Base-by-base conservation (phyloP, 2,888 invertebrate genomes). In the Ochropleura leucogaster region DNA sequence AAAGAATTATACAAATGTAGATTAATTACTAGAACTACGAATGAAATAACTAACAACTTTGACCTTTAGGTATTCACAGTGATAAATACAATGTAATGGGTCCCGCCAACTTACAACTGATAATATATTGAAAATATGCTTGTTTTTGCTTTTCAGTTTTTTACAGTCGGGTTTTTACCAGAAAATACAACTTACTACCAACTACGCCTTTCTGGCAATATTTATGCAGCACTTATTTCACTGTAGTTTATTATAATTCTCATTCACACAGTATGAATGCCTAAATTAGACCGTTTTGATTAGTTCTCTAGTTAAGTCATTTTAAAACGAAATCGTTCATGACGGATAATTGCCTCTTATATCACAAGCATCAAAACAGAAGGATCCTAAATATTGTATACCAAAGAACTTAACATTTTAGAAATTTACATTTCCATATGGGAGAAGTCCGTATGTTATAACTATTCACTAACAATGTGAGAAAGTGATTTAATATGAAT, bases 401-500 rank as follows among this genome's bases (percentile, higher is more conserved):
- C 68, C 59, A 79, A 60, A 65, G 69, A 77, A 60, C 71, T 70
- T 66, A 2, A 72, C 66, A 60, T 75, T 76, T 88, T 87, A 87
- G 87, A 87, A 87, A 87, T 77, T 69, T 64, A 16, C 40, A 87
- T 87, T 87, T 77, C 60, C 87, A 87, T 87, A 81, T 80, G 74
- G 57, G 72, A 82, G 70, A 85, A 74, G 64, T 44, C 55, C 71
- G 77, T 79, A 74, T 47, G 40, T 73, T 66, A 73, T 57, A 80
- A 55, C 62, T 80, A 66, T 80, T 68, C 68, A 74, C 78, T 82
- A 80, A 88, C 82, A 83, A 88, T 77, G 72, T 77, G 86, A 76
- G 89, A 89, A 89, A 89, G 90, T 87, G 85, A 88, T 89, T 89
- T 79, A 64, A 77, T 80, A 85, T 80, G 79, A 84, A 80, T 86